Base-by-base conservation (phyloP, 2,113 vertebrate species). In the Cynoglossus semilaevis region DNA sequence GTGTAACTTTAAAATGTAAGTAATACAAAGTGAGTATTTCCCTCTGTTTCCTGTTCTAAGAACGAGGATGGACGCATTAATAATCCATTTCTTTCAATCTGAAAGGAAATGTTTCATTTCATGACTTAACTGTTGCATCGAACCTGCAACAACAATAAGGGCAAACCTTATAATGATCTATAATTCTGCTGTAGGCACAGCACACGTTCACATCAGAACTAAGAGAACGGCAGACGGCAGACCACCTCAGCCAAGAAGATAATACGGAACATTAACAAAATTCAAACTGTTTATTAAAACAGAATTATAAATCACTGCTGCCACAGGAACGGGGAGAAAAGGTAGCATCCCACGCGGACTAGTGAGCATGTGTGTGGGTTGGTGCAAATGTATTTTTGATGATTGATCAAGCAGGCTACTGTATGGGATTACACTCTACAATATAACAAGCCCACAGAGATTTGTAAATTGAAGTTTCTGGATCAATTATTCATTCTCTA, bases 401-500 rank as follows among this genome's bases (percentile, higher is more conserved):
- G 63, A 78, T 50, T 70, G 71, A 72, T 70, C 8, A 15, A 44
- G 22, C 52, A 18, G 62, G 10, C 13, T 49, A 51, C 58, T 60
- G 64, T 46, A 35, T 58, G 49, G 58, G 74, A 63, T 68, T 72
- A 77, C 67, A 56, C 15, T 48, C 44, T 79, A 60, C 58, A 40
- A n/a, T 70, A 61, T 74, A 80, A 79, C 48, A 22, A 64, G 73
- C 44, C 79, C 16, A 12, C 58, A 44, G 70, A 77, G 79, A 79
- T 65, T 77, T 82, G 62, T 74, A 83, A 79, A 54, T 51, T 48
- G 15, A 75, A 80, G 51, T 60, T 81, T 47, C 47, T 16, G 40
- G 57, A 82, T 87, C 68, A 81, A 84, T 85, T 84, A 76, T 84
- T 82, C 48, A 79, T 80, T 63, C 34, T 68, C 40, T 80, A 77